phyloP scores from a whole-genome alignment of 2,888 invertebrate genomes.

The Heteromurus nitidus region DNA sequence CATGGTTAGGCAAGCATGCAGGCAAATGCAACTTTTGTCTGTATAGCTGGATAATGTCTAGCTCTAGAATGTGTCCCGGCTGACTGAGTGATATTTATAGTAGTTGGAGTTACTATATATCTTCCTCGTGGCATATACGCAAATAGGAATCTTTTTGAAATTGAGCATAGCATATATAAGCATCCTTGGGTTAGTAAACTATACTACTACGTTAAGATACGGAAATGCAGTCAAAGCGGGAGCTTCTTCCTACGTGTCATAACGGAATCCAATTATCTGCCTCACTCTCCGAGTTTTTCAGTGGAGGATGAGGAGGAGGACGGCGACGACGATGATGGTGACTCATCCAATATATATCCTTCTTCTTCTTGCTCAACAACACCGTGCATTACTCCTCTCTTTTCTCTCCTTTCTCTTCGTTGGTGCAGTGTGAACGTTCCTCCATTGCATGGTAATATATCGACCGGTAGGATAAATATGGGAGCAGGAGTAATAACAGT shows the following conservation, averaged over 20 bases:
- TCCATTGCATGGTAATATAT: too few relatives aligned
- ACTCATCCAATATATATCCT: constrained; percentile 58
- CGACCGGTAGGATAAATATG: constrained; percentile 20
- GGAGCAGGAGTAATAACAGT: not conserved
- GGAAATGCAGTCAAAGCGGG: constrained; percentile 31
- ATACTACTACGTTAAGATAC: not conserved
- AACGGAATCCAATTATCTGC: constrained; percentile 70
- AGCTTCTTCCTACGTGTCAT: constrained; percentile 63
- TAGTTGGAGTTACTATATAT: not conserved
- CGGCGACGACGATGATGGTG: constrained; percentile 45
- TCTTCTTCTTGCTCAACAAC: not conserved
- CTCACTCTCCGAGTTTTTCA: constrained; percentile 10
- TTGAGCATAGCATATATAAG: constrained; percentile 12
- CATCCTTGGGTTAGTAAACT: not conserved
- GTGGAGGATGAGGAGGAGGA: not conserved
- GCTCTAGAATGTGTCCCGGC: constrained; percentile 21
- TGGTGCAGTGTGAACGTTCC: not conserved
- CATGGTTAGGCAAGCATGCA: constrained; percentile 1
- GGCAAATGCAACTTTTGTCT: not conserved
- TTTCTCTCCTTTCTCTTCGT: not conserved
- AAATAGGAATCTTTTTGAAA: not conserved
- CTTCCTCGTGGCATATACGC: not conserved
- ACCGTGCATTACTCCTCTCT: constrained; percentile 10
- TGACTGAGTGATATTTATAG: constrained; percentile 54
- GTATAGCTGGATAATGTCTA: constrained; percentile 5